A percentile compares a stretch with the other conserved stretches of the same genome.
phyloP scores from a whole-genome alignment of 2,113 vertebrate species.

The Setophaga petechia region DNA sequence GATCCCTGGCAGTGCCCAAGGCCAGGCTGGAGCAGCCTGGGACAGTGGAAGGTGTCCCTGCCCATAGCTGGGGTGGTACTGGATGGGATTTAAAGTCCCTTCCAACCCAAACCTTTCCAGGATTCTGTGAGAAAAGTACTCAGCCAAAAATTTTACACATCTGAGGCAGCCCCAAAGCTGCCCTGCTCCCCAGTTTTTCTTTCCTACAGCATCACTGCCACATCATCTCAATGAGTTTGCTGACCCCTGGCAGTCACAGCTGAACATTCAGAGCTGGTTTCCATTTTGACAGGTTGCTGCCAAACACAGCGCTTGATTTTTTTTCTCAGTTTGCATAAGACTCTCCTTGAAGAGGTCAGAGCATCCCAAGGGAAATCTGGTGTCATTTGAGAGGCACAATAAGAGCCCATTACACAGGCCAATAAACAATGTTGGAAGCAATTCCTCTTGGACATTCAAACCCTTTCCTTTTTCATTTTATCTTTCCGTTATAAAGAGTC shows the following conservation, averaged over 20 bases:
- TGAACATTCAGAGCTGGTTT: neutral
- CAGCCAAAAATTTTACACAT: neutral
- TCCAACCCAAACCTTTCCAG: neutral
- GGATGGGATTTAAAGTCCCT: neutral
- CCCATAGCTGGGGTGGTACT: accelerated
- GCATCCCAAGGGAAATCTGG: neutral
- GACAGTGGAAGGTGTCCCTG: neutral
- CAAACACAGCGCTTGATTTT: neutral
- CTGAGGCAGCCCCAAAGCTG: neutral
- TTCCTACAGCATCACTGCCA: neutral
- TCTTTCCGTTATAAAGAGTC: neutral
- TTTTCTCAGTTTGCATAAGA: neutral
- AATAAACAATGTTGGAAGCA: neutral
- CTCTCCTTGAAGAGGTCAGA: neutral
- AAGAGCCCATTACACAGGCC: neutral
- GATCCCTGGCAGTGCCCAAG: neutral
- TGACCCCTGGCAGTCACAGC: neutral
- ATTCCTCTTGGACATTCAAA: neutral
- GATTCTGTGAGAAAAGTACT: neutral
- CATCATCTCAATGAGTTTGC: neutral
- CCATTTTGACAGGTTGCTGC: neutral
- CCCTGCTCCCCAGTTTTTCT: neutral
- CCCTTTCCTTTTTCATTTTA: neutral
- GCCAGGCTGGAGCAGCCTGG: neutral
- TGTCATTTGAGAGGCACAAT: neutral